Evolutionary conservation across 53 echinoderm and acorn worm genomes (phyloP).

Genomic region (Patiria pectinifera): DNA sequence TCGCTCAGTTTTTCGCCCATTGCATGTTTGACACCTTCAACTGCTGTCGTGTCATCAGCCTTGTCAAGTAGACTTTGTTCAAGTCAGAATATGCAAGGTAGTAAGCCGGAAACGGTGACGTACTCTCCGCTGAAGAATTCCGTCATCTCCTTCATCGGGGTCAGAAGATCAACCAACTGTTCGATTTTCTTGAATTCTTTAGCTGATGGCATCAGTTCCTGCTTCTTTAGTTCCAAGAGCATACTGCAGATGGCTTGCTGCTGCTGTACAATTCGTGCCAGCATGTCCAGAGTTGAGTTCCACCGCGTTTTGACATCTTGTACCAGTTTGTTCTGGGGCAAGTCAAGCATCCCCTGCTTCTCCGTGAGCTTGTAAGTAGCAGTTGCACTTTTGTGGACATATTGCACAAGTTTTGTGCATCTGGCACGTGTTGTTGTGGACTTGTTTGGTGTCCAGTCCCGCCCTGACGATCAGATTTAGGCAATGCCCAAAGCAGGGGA

Average conservation of each 20-base stretch:
- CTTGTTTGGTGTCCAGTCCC: neutral
- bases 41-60: neutral
- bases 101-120: conserved; percentile 17
- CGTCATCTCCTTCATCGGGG: conserved; percentile 8
- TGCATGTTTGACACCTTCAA: neutral
- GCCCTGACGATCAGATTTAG: conserved; percentile 32
- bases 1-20: conserved; percentile 2
- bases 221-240: neutral
- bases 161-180: neutral
- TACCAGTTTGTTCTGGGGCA: neutral
- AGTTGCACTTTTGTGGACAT: neutral
- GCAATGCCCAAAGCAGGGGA: conserved; percentile 43
- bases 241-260: conserved; percentile 26
- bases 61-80: neutral
- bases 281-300: conserved; percentile 17
- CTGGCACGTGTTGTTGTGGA: conserved; percentile 3
- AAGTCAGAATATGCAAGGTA: neutral
- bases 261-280: neutral
- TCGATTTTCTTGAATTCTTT: neutral
- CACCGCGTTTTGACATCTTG: conserved; percentile 10
- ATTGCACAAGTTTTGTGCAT: conserved; percentile 6
- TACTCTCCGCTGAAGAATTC: conserved; percentile 16
- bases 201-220: conserved; percentile 21
- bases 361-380: neutral
- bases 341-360: conserved; percentile 3